Evolutionary conservation across 2,888 invertebrate genomes (phyloP).

Genomic region (Clunio marinus): DNA sequence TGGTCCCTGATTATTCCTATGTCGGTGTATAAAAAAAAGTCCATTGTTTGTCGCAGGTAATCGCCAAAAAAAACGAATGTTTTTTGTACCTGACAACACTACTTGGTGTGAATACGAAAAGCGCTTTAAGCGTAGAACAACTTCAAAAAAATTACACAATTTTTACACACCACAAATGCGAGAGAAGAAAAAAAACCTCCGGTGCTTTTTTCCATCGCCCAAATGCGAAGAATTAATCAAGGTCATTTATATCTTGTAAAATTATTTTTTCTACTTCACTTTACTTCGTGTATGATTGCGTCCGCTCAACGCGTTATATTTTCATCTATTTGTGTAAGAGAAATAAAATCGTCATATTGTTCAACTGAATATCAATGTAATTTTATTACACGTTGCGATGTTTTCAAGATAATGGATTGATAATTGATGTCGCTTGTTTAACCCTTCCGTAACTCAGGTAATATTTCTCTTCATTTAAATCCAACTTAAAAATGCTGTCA

Average conservation of each 20-base stretch:
- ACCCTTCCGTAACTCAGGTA: background rate
- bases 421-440: constrained; percentile 22
- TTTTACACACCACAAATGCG: constrained; percentile 12
- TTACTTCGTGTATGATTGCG: background rate
- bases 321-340: no score
- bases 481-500: background rate
- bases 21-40: no score
- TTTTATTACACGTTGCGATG: background rate
- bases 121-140: background rate
- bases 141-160: constrained; percentile 30
- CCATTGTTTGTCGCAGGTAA: background rate
- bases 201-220: constrained; percentile 1
- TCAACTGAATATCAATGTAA: background rate
- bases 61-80: constrained; percentile 12
- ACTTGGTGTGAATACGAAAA: background rate
- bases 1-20: background rate
- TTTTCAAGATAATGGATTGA: constrained; percentile 24
- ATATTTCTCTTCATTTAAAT: background rate
- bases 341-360: no score
- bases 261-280: background rate
- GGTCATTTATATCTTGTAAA: constrained; percentile 38
- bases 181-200: background rate
- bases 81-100: background rate
- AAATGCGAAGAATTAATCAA: constrained; percentile 30
- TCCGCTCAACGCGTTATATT: background rate